Conservation (phyloP, 2,797 vertebrate genomes). For the Clarias platycephalus region DNA sequence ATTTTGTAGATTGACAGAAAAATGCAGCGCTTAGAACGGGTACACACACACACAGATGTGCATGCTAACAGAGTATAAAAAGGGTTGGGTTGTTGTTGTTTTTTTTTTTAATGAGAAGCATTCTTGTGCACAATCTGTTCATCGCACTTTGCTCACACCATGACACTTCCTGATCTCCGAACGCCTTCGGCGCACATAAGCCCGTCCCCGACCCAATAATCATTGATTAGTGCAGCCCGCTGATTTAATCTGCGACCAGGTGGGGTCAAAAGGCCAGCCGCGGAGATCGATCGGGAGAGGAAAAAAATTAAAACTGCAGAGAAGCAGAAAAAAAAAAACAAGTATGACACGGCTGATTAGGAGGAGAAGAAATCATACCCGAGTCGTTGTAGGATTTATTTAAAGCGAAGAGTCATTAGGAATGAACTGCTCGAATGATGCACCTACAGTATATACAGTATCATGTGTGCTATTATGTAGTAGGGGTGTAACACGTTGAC, state of each 20-base stretch:
- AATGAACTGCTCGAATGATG: neutral
- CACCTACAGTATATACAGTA: too few relatives aligned
- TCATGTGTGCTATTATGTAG: neutral
- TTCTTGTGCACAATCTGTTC: conserved; percentile 37
- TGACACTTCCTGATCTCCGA: conserved; percentile 35
- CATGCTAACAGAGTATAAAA: neutral
- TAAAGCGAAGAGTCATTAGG: neutral
- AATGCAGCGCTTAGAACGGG: conserved; percentile 25
- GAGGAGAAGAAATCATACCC: neutral
- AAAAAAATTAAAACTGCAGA: conserved; percentile 25
- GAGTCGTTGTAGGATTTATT: neutral
- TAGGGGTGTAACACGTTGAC: neutral
- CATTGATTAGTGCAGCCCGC: conserved; percentile 51
- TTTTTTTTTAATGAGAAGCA: neutral
- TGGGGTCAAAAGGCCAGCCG: conserved; percentile 36
- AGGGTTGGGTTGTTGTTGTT: neutral
- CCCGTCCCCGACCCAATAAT: conserved; percentile 34
- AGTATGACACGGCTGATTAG: conserved; percentile 7
- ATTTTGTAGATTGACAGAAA: conserved; percentile 29
- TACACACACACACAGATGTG: conserved; percentile 13
- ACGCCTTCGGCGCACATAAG: conserved; percentile 24
- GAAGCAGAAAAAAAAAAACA: conserved; percentile 39
- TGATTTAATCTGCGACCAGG: conserved; percentile 49
- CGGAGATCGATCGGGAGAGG: conserved; percentile 30
- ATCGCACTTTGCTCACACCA: conserved; percentile 19